Percentiles rank a stretch among this genome's conserved stretches.
Conservation (phyloP, 2,113 vertebrate species). For the Bufo gargarizans region DNA sequence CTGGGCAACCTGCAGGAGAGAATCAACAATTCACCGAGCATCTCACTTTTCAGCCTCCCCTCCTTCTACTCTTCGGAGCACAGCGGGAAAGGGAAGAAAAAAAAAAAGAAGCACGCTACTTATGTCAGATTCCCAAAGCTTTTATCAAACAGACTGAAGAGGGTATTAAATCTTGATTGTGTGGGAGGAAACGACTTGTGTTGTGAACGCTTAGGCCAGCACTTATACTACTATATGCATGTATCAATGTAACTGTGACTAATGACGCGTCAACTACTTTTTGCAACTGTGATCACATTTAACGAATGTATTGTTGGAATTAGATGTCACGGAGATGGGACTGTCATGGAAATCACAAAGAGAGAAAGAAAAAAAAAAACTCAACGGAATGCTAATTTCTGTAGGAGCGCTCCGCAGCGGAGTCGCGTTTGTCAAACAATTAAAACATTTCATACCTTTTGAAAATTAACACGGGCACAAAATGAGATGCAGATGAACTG, state of each 20-base stretch:
- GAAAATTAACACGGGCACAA: slow-evolving; percentile 17
- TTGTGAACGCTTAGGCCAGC: slow-evolving; percentile 61
- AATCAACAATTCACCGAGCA: slow-evolving; percentile 48
- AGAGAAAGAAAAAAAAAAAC: slow-evolving; percentile 1
- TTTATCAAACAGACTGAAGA: slow-evolving; percentile 51
- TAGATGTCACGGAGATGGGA: slow-evolving; percentile 13
- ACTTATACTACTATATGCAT: slow-evolving; percentile 36
- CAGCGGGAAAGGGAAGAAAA: background rate
- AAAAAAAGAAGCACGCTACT: background rate
- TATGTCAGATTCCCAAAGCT: slow-evolving; percentile 47
- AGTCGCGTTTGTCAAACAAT: slow-evolving; percentile 15
- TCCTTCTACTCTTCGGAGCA: slow-evolving; percentile 50
- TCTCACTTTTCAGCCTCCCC: slow-evolving; percentile 10
- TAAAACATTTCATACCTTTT: slow-evolving; percentile 29
- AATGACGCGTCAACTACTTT: slow-evolving; percentile 51
- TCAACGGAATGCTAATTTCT: slow-evolving; percentile 16
- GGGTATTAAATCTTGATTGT: slow-evolving; percentile 43
- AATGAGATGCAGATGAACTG: slow-evolving; percentile 18
- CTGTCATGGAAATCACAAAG: background rate
- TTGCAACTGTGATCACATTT: slow-evolving; percentile 30
- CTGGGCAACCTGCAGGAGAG: slow-evolving; percentile 79
- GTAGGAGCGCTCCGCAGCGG: background rate
- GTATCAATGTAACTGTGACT: slow-evolving; percentile 53
- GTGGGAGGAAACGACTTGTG: slow-evolving; percentile 59
- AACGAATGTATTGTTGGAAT: slow-evolving; percentile 34